Conservation (phyloP, 23 tunicate genomes). For the Halocynthia roretzi region DNA sequence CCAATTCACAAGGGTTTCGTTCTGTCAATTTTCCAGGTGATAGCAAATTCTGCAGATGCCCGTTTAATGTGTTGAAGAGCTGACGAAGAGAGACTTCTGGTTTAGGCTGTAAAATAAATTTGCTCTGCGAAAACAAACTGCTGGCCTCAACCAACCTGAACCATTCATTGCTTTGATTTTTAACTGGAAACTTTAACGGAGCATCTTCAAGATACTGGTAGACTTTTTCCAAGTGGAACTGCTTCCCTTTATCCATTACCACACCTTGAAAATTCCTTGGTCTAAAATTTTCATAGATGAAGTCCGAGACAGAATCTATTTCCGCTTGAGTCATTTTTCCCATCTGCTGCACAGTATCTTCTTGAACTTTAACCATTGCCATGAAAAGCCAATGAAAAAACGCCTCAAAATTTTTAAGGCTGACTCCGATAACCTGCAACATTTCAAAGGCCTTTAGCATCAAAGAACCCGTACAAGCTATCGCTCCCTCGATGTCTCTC, state of each 20-base stretch:
- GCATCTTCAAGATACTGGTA: slow-evolving; percentile 62
- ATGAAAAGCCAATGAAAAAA: slow-evolving; percentile 67
- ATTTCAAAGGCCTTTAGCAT: slow-evolving; percentile 61
- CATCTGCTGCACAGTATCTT: slow-evolving; percentile 13
- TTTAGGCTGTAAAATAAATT: slow-evolving; percentile 39
- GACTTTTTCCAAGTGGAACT: slow-evolving; percentile 76
- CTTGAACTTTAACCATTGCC: slow-evolving; percentile 21
- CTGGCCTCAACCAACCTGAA: slow-evolving; percentile 32
- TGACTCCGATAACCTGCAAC: slow-evolving; percentile 70
- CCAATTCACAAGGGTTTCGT: neutral
- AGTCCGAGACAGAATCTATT: slow-evolving; percentile 67
- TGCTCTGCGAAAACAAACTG: slow-evolving; percentile 30
- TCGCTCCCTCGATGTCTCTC: slow-evolving; percentile 19
- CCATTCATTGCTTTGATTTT: slow-evolving; percentile 44
- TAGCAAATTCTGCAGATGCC: neutral
- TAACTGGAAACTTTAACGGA: slow-evolving; percentile 21
- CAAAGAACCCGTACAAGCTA: slow-evolving; percentile 35
- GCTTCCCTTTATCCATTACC: slow-evolving; percentile 39
- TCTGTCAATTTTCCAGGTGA: neutral
- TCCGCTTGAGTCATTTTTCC: slow-evolving; percentile 33
- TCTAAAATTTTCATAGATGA: slow-evolving; percentile 53
- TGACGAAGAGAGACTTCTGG: slow-evolving; percentile 41
- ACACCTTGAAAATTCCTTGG: slow-evolving; percentile 32
- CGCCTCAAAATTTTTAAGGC: slow-evolving; percentile 56
- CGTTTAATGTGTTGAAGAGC: slow-evolving; percentile 22